These are phyloP conservation scores for Pandemis corylana DNA, from an alignment of 2,888 invertebrate species.

Conservation along the genomic window DNA sequence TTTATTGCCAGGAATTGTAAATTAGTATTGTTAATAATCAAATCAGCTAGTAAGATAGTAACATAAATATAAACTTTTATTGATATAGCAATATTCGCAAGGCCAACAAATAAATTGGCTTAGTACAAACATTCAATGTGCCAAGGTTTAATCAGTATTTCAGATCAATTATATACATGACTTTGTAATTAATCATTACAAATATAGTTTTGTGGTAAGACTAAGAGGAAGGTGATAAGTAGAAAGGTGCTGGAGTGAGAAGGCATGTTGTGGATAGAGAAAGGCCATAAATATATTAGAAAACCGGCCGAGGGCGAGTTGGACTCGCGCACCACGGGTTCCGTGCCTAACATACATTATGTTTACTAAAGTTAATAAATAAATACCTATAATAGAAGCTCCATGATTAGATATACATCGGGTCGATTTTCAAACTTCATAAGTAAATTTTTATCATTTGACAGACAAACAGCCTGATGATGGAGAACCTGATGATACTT, in stretches of 20 bases:
- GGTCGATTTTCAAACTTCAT: too few relatives aligned
- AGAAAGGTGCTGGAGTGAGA: conserved; percentile 52
- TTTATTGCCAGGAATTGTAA: conserved; percentile 10
- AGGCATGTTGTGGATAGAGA: conserved; percentile 34
- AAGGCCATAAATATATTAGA: conserved; percentile 43
- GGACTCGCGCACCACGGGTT: too few relatives aligned
- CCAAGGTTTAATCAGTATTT: conserved; percentile 50
- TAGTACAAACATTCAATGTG: conserved; percentile 55
- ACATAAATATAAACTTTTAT: conserved; percentile 3
- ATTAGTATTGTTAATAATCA: neutral
- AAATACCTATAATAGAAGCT: too few relatives aligned
- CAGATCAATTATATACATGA: conserved; percentile 18
- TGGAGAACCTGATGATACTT: too few relatives aligned
- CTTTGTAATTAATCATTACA: conserved; percentile 13
- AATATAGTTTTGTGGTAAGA: conserved; percentile 35
- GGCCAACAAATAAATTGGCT: conserved; percentile 36
- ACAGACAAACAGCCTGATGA: too few relatives aligned
- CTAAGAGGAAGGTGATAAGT: conserved; percentile 46
- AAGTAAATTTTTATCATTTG: too few relatives aligned
- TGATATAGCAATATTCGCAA: conserved; percentile 26
- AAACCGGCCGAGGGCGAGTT: neutral
- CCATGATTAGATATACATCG: too few relatives aligned
- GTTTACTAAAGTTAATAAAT: too few relatives aligned
- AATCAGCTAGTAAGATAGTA: conserved; percentile 7
- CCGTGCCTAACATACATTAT: too few relatives aligned